Evolutionary conservation across 64 coral and sea anemone species (phyloP), one percentile per base, ranked within the genome.

Genomic region (Porites australiensis): DNA sequence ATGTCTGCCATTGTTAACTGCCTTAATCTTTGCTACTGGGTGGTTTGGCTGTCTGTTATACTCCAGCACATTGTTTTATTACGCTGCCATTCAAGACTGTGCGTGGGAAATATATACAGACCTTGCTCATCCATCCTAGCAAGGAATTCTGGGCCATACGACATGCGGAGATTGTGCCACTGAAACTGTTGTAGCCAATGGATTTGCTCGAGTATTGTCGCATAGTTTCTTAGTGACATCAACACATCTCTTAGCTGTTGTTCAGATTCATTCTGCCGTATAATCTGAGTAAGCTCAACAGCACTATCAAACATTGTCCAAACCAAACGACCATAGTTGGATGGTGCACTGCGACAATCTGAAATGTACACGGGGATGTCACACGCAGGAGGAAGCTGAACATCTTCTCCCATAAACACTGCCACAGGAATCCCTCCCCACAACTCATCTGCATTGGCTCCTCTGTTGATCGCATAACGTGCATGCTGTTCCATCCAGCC

Each of bases 71-170:
- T 89, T 89, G 14, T 14, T 68, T 89, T 89, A 57, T 89, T 89
- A 0, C 75, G 44, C 13, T 44, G 74, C 88, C 74, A 79, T 50
- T 89, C 60, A 73, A 89, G 55, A 16, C 43, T 58, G 13, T 90
- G 63, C 14, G 88, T 90, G 9, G 75, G 88, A 23, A 80, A 90
- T n/a, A n/a, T n/a, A n/a, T n/a, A n/a, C n/a, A 11, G 62, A 0
- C 88, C 88, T 79, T 90, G 75, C 10, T 90, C 75, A 68, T 90
- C 88, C 88, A 90, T 90, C 49, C 88, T 90, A 19, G 10, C 1
- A 6, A 80, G 47, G 8, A 90, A 76, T 8, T 71, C 87, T 19
- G 0, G 53, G 54, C 77, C 77, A 89, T 89, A 74, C 12, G 44
- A 72, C 53, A 44, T 22, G 22, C 50, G 67, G 13, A 88, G 69